These are phyloP conservation scores for Platysternon megacephalum DNA, from an alignment of 2,113 vertebrate species.

Conservation along the genomic window DNA sequence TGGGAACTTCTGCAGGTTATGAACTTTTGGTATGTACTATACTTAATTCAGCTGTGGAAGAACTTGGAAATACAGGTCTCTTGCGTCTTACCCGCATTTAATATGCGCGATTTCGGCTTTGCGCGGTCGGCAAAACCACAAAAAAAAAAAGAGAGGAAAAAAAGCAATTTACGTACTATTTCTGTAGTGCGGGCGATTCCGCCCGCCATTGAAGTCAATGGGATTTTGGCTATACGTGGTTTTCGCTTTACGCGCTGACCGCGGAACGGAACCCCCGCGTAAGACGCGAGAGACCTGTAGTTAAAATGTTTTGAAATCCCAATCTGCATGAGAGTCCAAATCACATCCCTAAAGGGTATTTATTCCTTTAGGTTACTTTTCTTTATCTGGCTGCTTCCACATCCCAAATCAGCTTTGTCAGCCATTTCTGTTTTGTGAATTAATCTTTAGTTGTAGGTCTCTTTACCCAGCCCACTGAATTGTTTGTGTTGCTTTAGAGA, in stretches of 20 bases:
- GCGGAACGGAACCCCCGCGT: too few species aligned
- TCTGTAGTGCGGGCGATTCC: too few species aligned
- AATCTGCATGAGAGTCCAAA: not conserved
- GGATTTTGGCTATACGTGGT: too few species aligned
- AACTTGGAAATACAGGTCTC: not conserved
- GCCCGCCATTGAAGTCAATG: too few species aligned
- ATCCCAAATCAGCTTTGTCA: not conserved
- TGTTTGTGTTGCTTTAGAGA: not conserved
- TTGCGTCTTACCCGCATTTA: too few species aligned
- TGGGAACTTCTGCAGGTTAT: conserved; percentile 1
- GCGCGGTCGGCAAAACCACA: too few species aligned
- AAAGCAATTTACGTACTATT: too few species aligned
- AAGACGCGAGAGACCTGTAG: too few species aligned
- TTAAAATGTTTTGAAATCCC: not conserved
- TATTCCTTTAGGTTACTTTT: not conserved
- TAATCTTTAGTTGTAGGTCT: not conserved
- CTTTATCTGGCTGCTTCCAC: not conserved
- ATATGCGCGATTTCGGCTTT: too few species aligned
- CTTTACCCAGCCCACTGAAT: not conserved
- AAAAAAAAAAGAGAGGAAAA: too few species aligned
- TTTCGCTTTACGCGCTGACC: too few species aligned
- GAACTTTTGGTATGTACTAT: not conserved
- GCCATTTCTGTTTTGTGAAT: not conserved
- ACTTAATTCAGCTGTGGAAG: not conserved
- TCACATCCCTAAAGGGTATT: not conserved